Evolutionary conservation across 2,888 invertebrate genomes (phyloP), one percentile per base, ranked within the genome.

Genomic region (Carterocephalus palaemon): DNA sequence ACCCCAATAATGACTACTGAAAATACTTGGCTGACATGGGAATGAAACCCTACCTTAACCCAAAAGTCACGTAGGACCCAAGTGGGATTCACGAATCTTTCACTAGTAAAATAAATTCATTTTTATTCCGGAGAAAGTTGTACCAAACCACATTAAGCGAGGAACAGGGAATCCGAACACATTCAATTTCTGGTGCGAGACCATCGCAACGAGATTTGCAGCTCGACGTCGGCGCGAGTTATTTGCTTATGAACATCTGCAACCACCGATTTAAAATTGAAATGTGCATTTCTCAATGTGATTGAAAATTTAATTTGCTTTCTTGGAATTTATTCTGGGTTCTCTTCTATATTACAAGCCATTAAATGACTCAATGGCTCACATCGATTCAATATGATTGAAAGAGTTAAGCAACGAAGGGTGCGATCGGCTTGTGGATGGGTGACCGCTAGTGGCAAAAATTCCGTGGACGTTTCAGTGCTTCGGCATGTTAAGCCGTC

Each of bases 161-260:
- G 29, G 28, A 29, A 15, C 8, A 8, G 24, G 24, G 41, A 26
- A 41, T 26, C 67, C 65, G 73, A 66, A 72, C 73, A 74, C 81
- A 82, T 79, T 75, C 75, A 79, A 82, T 82, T 83, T 79, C 75
- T 75, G 74, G 78, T 75, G 64, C 67, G 62, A 64, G 67, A 73
- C 72, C 75, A 73, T 74, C 74, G 50, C 65, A 66, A 62, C 57
- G 49, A 79, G 82, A 84, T 84, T 83, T 83, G 83, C 71, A 70
- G 79, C 77, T 82, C 82, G 80, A 78, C 81, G 68, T 67, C 66
- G 62, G 62, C 64, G 69, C 76, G 76, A 82, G 76, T 79, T 83
- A 82, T 81, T 78, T 71, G 71, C 70, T 74, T 72, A 73, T 71
- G 75, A 83, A 80, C 83, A 83, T 80, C 80, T 81, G 82, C 74